Conservation (phyloP, 2,888 invertebrate genomes). For the Leptinotarsa juncta region DNA sequence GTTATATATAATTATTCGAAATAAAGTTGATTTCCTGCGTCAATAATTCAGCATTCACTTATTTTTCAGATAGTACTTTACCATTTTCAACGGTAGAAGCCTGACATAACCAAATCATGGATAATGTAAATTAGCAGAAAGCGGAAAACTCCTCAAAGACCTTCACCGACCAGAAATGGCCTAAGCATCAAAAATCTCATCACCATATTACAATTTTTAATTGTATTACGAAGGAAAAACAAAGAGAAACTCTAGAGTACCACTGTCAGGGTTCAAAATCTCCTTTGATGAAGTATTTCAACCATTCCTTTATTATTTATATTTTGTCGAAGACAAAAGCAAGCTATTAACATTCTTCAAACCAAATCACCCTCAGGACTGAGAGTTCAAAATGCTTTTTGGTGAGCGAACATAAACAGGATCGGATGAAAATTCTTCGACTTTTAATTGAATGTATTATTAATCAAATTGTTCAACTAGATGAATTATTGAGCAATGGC, state of each 20-base stretch:
- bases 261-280: slow-evolving; percentile 24
- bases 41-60: slow-evolving; percentile 3
- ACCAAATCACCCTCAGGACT: slow-evolving; percentile 1
- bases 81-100: not conserved
- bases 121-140: slow-evolving; percentile 15
- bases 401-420: slow-evolving; percentile 58
- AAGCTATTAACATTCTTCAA: slow-evolving; percentile 55
- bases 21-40: not conserved
- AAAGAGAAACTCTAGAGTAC: slow-evolving; percentile 9
- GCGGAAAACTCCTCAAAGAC: slow-evolving; percentile 1
- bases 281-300: slow-evolving; percentile 43
- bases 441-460: slow-evolving; percentile 62
- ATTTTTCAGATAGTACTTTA: not conserved
- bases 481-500: not conserved
- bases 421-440: slow-evolving; percentile 62
- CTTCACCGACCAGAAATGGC: slow-evolving; percentile 6
- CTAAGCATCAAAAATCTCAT: slow-evolving; percentile 8
- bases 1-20: not conserved
- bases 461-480: slow-evolving; percentile 49
- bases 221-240: slow-evolving; percentile 9
- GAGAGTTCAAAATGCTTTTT: slow-evolving; percentile 59
- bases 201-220: slow-evolving; percentile 11
- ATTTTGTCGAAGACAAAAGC: slow-evolving; percentile 52
- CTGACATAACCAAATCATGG: not conserved
- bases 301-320: slow-evolving; percentile 51